Base-by-base conservation (phyloP, 2,113 vertebrate genomes). In the Megaleporinus macrocephalus region DNA sequence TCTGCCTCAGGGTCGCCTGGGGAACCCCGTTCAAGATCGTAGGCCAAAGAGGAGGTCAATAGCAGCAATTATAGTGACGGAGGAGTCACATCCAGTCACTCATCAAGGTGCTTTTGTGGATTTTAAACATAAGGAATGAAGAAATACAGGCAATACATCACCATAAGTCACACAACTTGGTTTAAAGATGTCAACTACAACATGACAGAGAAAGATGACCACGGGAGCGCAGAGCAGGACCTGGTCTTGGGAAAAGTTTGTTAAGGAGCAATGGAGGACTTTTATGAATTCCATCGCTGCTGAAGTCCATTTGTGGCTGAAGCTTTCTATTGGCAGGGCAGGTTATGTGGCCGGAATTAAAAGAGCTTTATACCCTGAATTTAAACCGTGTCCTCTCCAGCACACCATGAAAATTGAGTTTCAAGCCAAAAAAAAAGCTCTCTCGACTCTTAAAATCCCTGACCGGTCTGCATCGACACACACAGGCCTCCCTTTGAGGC, bases 321-420 rank as follows among this genome's bases (percentile, higher is more conserved):
- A 79, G 79, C 78, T 76, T 85, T 70, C 88, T 59, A 36, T 74
- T 55, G 76, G 57, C 82, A 61, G 81, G 82, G 89, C 66, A 82
- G 83, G 84, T 87, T 87, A 88, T 89, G 88, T 88, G 89, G 86
- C 73, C 88, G 88, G 88, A 91, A 92, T 91, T 91, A 92, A 93
- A 92, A 83, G 49, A 84, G 89, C 91, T 88, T 93, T 90, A 91
- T 89, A 84, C 81, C 89, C 80, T 27, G 86, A 87, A 78, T 90
- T 92, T 90, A 91, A 90, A 90, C 86, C 87, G 75, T 88, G 90
- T 89, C 90, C 90, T 92, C 88, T 91, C 84, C 85, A 91, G 90
- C 89, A 92, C 91, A 92, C 92, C 90, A 87, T 87, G 90, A 91
- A 93, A 94, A 94, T 93, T 91, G 91, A 94, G 92, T 93, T 94